Evolutionary conservation across 2,113 vertebrate genomes (phyloP), one percentile per base, ranked within the genome.

Genomic region (Cavia aperea): DNA sequence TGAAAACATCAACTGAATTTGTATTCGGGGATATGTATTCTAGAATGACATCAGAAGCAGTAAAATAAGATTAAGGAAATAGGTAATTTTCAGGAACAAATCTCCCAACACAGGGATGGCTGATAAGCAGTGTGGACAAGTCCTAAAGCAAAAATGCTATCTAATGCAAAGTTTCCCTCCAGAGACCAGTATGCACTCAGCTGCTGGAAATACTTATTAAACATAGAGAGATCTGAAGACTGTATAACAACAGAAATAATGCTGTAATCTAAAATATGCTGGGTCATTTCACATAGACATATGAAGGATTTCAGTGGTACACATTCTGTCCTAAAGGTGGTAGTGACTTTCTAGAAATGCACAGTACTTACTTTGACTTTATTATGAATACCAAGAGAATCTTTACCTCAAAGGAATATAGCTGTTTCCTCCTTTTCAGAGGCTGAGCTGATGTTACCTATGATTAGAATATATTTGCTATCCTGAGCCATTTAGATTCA

Each of bases 101-200:
- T 68, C 90, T 66, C 54, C 82, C 19, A 82, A 85, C 8, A 79
- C 46, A 84, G 46, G 18, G 23, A 65, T 77, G 60, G 9, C 70
- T 94, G 54, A 43, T 66, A 68, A 94, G n/a, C 91, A 89, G 39
- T 96, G 24, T 66, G 66, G 86, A 36, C 66, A 82, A 87, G 33
- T 73, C 49, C n/a, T 86, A 60, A 86, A 26, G 49, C 14, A 82
- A 68, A 90, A 49, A 31, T 19, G 19, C 33, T 56, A 79, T 51
- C 39, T 89, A 4, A 73, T 85, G 70, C 56, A 75, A 92, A 92
- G 29, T 26, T 84, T 88, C 90, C 81, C 88, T 92, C 92, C 72
- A 39, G 92, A 96, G 96, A 75, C 92, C 95, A 95, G 86, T 96
- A 95, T 94, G 97, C 97, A 95, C 93, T 93, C 95, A 96, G 79